Base-by-base conservation (phyloP, 2,113 vertebrate species). In the Coreoperca whiteheadi region DNA sequence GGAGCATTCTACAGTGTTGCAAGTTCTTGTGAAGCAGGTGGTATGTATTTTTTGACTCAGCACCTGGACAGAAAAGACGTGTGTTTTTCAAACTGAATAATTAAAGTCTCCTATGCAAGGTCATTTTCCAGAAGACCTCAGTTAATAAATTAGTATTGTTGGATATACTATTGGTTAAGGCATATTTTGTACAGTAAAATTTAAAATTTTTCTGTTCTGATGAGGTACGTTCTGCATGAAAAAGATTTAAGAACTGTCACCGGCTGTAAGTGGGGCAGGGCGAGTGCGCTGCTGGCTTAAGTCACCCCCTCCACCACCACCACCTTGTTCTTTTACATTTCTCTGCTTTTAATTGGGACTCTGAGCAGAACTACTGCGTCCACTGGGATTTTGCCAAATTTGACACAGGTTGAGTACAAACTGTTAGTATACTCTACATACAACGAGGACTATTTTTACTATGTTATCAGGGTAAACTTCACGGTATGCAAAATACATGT, bases 341-440 rank as follows among this genome's bases (percentile, higher is more conserved):
- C 71, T 83, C 76, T 28, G 68, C 63, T 84, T 84, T 90, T 92
- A 88, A 81, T 87, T 92, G 73, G 84, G 66, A 86, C 64, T 82
- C 56, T 59, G 63, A 46, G 59, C 48, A 79, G 32, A 83, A 78
- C 59, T 9, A 66, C 48, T 30, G 32, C 18, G 23, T 70, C 78
- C 75, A 41, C 53, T 68, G 74, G 81, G 81, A 87, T 63, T 72
- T 67, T 2, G n/a, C n/a, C 4, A 72, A 39, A 86, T 78, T 25
- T 71, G 64, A 83, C 82, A 73, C 61, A 73, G 65, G 51, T 74
- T 66, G 57, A 60, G 48, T 30, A 25, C n/a, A 70, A 79, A 75
- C 70, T 48, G 30, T 30, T 34, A 23, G 16, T 34, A 48, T n/a
- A 74, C 16, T 66, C 8, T 18, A 18, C 56, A 43, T 6, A 64